Evolutionary conservation across 64 coral and sea anemone genomes (phyloP).

Genomic region (Stylophora pistillata): DNA sequence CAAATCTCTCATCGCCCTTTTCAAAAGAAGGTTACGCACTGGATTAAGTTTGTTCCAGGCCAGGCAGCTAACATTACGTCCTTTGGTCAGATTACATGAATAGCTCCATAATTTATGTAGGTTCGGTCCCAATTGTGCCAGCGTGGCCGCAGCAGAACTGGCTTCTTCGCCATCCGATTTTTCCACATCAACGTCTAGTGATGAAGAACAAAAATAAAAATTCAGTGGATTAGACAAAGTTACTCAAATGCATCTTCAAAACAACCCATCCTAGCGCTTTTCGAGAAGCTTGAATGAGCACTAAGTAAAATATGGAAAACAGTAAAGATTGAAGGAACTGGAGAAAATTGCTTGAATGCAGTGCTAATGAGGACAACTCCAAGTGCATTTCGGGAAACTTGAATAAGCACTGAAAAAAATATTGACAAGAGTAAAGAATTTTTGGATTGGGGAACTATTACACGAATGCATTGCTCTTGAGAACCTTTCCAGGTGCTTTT

Average conservation of each 20-base stretch:
- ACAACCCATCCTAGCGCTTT: background rate
- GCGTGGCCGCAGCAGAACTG: slow-evolving; percentile 40
- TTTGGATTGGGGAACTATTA: no score
- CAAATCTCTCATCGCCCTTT: background rate
- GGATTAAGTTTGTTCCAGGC: slow-evolving; percentile 95
- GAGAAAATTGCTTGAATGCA: no score
- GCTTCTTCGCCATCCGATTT: slow-evolving; percentile 69
- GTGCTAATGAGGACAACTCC: no score
- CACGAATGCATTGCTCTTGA: no score
- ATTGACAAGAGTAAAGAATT: no score
- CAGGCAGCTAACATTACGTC: slow-evolving; percentile 93
- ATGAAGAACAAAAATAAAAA: background rate
- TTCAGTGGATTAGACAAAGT: background rate
- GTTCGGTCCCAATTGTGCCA: slow-evolving; percentile 89
- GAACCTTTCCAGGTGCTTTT: no score
- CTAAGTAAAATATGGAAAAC: no score
- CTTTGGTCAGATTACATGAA: slow-evolving; percentile 86
- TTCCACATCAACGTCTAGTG: slow-evolving; percentile 79
- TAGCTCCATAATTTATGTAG: slow-evolving; percentile 94
- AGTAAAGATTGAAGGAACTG: no score
- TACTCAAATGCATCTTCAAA: no score
- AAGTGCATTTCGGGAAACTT: no score
- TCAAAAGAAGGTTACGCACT: slow-evolving; percentile 47
- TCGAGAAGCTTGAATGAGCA: background rate
- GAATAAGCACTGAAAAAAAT: no score